Evolutionary conservation across 2,797 vertebrate genomes (phyloP).

Genomic region (Ataeniobius toweri): DNA sequence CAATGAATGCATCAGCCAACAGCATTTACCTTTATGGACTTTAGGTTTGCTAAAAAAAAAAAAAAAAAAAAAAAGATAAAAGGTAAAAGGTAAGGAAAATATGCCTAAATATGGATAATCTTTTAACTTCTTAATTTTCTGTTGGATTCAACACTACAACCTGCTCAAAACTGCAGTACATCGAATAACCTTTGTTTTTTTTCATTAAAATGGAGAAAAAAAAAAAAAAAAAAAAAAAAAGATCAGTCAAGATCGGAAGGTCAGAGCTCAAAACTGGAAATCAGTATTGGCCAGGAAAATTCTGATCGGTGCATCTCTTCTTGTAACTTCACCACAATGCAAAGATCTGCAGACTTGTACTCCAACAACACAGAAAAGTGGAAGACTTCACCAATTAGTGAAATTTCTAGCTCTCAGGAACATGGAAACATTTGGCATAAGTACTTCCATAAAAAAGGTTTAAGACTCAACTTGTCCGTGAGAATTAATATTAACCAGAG

Average conservation of each 20-base stretch:
- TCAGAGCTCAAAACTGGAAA: background rate
- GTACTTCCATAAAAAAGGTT: conserved; percentile 48
- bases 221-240: background rate
- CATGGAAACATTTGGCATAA: conserved; percentile 18
- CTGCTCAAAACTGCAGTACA: background rate
- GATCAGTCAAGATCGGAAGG: background rate
- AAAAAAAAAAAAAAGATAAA: too few species aligned
- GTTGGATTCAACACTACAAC: background rate
- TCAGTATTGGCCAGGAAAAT: background rate
- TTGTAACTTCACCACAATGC: conserved; percentile 5
- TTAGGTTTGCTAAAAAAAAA: background rate
- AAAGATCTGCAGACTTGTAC: conserved; percentile 23
- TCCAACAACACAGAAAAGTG: conserved; percentile 26
- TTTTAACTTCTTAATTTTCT: background rate
- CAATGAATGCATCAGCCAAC: background rate
- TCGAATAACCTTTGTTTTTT: background rate
- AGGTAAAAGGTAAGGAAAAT: background rate
- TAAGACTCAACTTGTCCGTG: conserved; percentile 30
- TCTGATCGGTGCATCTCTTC: conserved; percentile 1
- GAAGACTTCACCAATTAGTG: conserved; percentile 24
- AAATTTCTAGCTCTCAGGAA: conserved; percentile 19
- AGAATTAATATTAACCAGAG: conserved; percentile 28
- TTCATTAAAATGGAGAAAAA: background rate
- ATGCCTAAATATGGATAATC: background rate
- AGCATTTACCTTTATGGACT: background rate